Evolutionary conservation across 2,113 vertebrate species (phyloP).

Genomic region (Carlito syrichta): DNA sequence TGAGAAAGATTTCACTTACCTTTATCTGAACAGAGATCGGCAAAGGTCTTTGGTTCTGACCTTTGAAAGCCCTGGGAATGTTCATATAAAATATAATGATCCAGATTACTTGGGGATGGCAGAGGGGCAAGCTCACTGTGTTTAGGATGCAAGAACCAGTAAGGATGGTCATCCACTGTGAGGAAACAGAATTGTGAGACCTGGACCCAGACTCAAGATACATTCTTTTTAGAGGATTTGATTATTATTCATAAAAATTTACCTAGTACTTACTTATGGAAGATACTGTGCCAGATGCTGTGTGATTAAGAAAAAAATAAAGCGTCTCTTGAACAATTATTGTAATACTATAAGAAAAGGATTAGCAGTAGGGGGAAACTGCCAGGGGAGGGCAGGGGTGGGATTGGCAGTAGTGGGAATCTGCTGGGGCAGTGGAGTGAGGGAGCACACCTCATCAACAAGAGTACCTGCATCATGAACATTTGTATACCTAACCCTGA

Average conservation of each 20-base stretch:
- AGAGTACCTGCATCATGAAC: no score
- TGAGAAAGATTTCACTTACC: conserved; percentile 71
- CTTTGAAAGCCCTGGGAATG: background rate
- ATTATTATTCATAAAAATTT: conserved; percentile 4
- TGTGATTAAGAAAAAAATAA: conserved; percentile 24
- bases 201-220: background rate
- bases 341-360: no score
- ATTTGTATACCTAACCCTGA: no score
- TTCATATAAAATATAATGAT: background rate
- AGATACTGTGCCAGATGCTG: background rate
- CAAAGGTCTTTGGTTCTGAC: conserved; percentile 10
- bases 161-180: background rate
- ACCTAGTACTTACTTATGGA: background rate
- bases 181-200: background rate
- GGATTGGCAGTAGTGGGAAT: no score
- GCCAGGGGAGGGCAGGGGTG: no score
- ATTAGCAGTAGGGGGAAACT: no score
- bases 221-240: background rate
- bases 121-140: background rate
- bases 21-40: background rate
- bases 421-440: no score
- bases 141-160: background rate
- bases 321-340: no score
- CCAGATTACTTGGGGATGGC: background rate
- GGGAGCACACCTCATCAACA: no score